phyloP scores from a whole-genome alignment of 2,888 invertebrate genomes.

The Cephus runcator region DNA sequence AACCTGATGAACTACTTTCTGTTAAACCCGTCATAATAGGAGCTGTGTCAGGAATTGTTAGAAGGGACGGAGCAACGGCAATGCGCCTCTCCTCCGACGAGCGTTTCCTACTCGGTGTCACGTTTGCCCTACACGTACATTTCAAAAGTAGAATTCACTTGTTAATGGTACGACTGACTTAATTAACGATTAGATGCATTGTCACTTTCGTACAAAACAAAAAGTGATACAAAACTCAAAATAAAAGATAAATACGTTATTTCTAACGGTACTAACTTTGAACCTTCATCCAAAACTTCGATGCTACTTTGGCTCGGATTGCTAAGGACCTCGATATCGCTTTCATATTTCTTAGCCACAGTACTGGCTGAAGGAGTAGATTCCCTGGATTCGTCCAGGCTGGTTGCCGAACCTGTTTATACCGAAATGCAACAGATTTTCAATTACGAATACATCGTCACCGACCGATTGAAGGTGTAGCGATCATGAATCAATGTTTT shows the following conservation, averaged over 20 bases:
- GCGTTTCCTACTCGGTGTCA: slow-evolving; percentile 63
- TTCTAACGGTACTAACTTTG: slow-evolving; percentile 51
- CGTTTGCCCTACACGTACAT: slow-evolving; percentile 40
- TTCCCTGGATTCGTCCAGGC: slow-evolving; percentile 61
- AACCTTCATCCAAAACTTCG: slow-evolving; percentile 70
- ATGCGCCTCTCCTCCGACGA: slow-evolving; percentile 68
- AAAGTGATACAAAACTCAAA: background rate
- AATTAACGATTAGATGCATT: background rate
- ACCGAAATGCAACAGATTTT: background rate
- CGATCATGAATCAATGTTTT: background rate
- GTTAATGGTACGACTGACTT: background rate
- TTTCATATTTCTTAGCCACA: slow-evolving; percentile 66
- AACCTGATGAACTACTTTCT: slow-evolving; percentile 73
- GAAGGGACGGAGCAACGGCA: slow-evolving; percentile 63
- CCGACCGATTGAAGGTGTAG: background rate
- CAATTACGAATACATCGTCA: background rate
- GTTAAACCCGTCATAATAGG: slow-evolving; percentile 66
- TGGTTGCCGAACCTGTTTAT: slow-evolving; percentile 62
- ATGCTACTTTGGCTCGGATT: slow-evolving; percentile 80
- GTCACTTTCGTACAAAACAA: background rate
- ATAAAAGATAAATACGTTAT: background rate
- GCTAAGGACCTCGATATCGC: slow-evolving; percentile 77
- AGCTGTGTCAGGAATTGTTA: slow-evolving; percentile 65
- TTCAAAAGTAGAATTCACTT: background rate
- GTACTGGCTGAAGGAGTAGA: slow-evolving; percentile 58